These are phyloP conservation scores for Brachionus angularis DNA, from an alignment of 1,140 invertebrate genomes.

Conservation along the genomic window DNA sequence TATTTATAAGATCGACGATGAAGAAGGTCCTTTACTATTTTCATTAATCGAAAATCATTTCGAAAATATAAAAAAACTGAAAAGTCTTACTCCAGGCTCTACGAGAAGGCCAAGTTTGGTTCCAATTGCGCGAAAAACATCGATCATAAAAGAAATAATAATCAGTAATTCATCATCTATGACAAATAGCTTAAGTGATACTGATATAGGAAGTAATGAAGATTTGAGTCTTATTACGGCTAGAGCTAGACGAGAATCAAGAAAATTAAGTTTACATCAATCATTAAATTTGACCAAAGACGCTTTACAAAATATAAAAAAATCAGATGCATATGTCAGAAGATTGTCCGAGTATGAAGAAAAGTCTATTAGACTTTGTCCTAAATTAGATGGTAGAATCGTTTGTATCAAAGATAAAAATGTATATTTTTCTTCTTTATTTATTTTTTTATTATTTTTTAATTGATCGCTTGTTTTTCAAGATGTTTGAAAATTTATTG, in stretches of 20 bases:
- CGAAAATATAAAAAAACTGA: slow-evolving; percentile 10
- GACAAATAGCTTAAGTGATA: not conserved
- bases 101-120: not conserved
- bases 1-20: slow-evolving; percentile 23
- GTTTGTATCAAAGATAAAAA: slow-evolving; percentile 22
- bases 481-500: not conserved
- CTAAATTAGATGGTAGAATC: not conserved
- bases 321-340: not conserved
- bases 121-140: slow-evolving; percentile 7
- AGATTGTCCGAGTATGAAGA: slow-evolving; percentile 16
- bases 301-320: not conserved
- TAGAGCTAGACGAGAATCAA: slow-evolving; percentile 9
- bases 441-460: not conserved
- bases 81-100: not conserved
- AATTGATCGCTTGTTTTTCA: not conserved
- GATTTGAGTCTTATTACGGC: not conserved
- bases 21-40: slow-evolving; percentile 17
- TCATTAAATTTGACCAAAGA: slow-evolving; percentile 6
- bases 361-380: slow-evolving; percentile 5
- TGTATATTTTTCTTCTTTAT: not conserved
- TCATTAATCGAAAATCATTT: slow-evolving; percentile 22
- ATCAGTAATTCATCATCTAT: not conserved
- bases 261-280: slow-evolving; percentile 27
- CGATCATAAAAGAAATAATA: slow-evolving; percentile 1
- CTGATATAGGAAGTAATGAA: not conserved